Conservation (phyloP, 92 coral and sea anemone genomes). For the Parazoanthus swiftii region DNA sequence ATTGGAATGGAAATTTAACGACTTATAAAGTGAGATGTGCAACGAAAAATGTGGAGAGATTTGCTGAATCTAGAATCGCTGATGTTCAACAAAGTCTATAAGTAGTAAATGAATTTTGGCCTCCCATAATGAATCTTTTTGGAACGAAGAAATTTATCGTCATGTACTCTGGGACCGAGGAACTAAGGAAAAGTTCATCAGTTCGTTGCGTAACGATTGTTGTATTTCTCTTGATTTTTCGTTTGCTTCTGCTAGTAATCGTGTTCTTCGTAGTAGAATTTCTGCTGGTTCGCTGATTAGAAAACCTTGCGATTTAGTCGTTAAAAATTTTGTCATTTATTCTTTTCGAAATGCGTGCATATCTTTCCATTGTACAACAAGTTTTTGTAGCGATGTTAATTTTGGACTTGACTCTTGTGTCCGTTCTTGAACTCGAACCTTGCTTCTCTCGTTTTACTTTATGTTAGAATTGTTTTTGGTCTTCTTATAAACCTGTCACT, state of each 20-base stretch:
- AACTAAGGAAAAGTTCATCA: slow-evolving; percentile 28
- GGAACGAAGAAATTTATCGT: slow-evolving; percentile 42
- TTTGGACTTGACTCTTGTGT: slow-evolving; percentile 6
- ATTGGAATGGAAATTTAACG: slow-evolving; percentile 19
- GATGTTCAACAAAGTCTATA: slow-evolving; percentile 42
- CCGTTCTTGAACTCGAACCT: not conserved
- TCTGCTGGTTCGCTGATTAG: slow-evolving; percentile 1
- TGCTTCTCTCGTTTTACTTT: not conserved
- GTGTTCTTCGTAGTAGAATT: slow-evolving; percentile 22
- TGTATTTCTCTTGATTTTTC: slow-evolving; percentile 31
- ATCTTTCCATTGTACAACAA: slow-evolving; percentile 23
- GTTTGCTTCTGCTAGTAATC: not conserved
- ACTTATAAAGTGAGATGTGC: slow-evolving; percentile 16
- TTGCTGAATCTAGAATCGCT: slow-evolving; percentile 44
- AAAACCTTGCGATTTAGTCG: not conserved
- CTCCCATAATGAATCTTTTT: slow-evolving; percentile 6
- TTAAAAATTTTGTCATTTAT: not conserved
- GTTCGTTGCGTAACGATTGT: slow-evolving; percentile 43
- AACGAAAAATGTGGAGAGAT: slow-evolving; percentile 42
- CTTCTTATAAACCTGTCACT: not conserved
- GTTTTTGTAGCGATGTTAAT: slow-evolving; percentile 39
- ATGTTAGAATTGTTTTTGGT: not conserved
- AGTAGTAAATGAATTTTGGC: slow-evolving; percentile 32
- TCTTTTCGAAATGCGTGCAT: not conserved
- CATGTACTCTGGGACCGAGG: slow-evolving; percentile 50